Evolutionary conservation across 2,797 vertebrate genomes (phyloP).

Genomic region (Danio albolineatus): DNA sequence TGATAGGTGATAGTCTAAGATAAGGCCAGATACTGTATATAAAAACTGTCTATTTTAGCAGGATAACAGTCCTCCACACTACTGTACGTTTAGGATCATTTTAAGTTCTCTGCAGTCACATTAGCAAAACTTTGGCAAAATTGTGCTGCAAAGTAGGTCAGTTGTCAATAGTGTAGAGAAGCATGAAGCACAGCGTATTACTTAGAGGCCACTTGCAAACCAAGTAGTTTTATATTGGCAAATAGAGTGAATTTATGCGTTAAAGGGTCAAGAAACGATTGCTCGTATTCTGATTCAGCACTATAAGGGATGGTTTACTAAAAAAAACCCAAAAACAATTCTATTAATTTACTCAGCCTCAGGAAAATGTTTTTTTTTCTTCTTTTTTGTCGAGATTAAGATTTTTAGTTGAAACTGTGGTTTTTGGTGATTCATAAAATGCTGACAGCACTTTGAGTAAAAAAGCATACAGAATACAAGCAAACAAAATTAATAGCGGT

Average conservation of each 20-base stretch:
- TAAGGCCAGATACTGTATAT: neutral
- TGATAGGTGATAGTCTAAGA: neutral
- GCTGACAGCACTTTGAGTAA: too few relatives aligned
- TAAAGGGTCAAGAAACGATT: neutral
- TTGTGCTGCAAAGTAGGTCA: neutral
- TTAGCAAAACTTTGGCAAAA: neutral
- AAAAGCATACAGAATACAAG: too few relatives aligned
- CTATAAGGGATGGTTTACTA: too few relatives aligned
- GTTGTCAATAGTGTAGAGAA: neutral
- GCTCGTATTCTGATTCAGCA: too few relatives aligned
- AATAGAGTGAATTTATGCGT: neutral
- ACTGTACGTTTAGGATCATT: neutral
- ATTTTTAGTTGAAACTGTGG: too few relatives aligned
- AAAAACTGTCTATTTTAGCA: neutral
- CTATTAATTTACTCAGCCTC: too few relatives aligned
- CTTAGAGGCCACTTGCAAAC: neutral
- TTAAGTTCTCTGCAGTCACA: neutral
- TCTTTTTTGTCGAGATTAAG: too few relatives aligned
- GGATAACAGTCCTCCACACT: neutral
- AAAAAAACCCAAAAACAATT: too few relatives aligned
- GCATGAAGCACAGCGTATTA: neutral
- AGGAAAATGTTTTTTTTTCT: too few relatives aligned
- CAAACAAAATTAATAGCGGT: too few relatives aligned
- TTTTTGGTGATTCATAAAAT: too few relatives aligned
- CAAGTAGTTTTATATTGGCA: neutral